These are phyloP conservation scores for Siderastrea radians DNA, from an alignment of 92 coral and sea anemone genomes.

Conservation along the genomic window DNA sequence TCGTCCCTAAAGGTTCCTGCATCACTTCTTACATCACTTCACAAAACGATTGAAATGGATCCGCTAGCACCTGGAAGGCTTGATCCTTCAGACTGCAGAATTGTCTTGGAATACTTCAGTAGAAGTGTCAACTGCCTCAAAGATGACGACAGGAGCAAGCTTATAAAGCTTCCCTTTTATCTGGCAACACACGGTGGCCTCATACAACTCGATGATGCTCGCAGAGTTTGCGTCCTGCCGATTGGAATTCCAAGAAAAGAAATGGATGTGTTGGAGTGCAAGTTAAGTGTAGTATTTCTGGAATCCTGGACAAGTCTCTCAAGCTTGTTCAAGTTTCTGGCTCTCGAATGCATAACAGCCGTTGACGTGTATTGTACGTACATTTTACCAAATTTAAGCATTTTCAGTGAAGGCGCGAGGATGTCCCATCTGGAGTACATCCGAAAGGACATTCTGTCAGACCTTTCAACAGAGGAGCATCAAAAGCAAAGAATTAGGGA, in stretches of 20 bases:
- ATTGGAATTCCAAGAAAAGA: slow-evolving; percentile 41
- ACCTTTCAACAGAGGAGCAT: background rate
- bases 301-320: slow-evolving; percentile 7
- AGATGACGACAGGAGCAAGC: background rate
- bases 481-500: slow-evolving; percentile 1
- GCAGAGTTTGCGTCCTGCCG: slow-evolving; percentile 45
- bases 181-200: slow-evolving; percentile 51
- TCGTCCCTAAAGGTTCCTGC: slow-evolving; percentile 57
- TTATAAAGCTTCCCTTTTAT: slow-evolving; percentile 68
- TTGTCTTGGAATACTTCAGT: slow-evolving; percentile 62
- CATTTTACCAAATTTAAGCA: slow-evolving; percentile 3
- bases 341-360: slow-evolving; percentile 26
- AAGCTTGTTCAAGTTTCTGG: slow-evolving; percentile 38
- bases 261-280: slow-evolving; percentile 41
- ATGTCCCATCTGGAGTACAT: slow-evolving; percentile 17
- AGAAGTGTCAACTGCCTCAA: background rate
- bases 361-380: slow-evolving; percentile 25
- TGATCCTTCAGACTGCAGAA: slow-evolving; percentile 7
- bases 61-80: background rate
- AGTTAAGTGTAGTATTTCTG: slow-evolving; percentile 46
- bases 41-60: slow-evolving; percentile 11
- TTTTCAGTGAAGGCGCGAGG: slow-evolving; percentile 3
- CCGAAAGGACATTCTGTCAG: background rate
- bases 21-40: slow-evolving; percentile 53
- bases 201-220: slow-evolving; percentile 2